These are phyloP conservation scores for Tethea ocularis DNA, from an alignment of 2,888 invertebrate species.

Conservation along the genomic window DNA sequence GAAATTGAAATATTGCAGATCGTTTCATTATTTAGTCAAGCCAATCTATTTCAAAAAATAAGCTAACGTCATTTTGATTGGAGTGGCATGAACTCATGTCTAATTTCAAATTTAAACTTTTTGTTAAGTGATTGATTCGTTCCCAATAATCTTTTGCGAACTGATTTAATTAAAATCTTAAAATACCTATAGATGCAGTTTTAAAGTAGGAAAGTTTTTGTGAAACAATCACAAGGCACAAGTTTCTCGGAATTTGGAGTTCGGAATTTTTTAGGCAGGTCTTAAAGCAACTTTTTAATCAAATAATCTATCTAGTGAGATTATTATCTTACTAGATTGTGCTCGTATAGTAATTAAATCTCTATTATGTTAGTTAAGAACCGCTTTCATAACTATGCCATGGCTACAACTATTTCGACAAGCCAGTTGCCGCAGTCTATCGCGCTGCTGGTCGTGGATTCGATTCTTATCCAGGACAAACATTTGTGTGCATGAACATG, in stretches of 20 bases:
- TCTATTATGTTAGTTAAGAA: too few species aligned
- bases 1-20: background rate
- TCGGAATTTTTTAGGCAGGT: background rate
- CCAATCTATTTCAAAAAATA: background rate
- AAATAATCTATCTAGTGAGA: background rate
- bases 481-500: too few species aligned
- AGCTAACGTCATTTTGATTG: background rate
- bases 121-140: background rate
- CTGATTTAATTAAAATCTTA: background rate
- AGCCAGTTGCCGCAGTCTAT: too few species aligned
- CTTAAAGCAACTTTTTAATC: background rate
- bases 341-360: too few species aligned
- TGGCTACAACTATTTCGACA: too few species aligned
- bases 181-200: too few species aligned
- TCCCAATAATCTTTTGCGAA: background rate
- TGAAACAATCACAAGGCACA: background rate
- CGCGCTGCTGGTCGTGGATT: too few species aligned
- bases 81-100: background rate
- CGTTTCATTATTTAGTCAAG: background rate
- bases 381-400: too few species aligned
- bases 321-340: too few species aligned
- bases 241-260: background rate
- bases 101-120: background rate
- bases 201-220: too few species aligned
- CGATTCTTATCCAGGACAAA: too few species aligned